Evolutionary conservation across 2,888 invertebrate species (phyloP).

Genomic region (Lasius platythorax): DNA sequence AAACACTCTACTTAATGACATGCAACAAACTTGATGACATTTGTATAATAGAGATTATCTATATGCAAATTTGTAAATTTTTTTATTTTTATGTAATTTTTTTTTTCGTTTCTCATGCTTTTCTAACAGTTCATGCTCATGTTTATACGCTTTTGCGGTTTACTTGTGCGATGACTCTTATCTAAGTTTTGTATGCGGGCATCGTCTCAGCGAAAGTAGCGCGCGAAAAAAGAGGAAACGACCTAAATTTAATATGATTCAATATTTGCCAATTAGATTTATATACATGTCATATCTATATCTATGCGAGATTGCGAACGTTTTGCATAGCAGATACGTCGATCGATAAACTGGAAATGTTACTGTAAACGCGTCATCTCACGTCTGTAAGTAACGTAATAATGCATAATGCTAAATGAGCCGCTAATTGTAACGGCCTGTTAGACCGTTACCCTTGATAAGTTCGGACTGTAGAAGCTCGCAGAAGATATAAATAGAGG

Average conservation of each 20-base stretch:
- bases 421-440: constrained; percentile 27
- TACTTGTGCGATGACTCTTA: neutral
- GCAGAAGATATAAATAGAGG: neutral
- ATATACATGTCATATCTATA: neutral
- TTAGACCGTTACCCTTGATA: neutral
- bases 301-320: neutral
- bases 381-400: constrained; percentile 3
- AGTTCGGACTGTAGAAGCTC: neutral
- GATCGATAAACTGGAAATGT: constrained; percentile 39
- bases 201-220: neutral
- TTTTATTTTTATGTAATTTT: neutral
- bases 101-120: neutral
- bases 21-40: neutral
- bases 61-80: too few relatives aligned
- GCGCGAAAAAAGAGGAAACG: neutral
- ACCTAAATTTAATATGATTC: neutral
- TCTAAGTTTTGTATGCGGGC: constrained; percentile 37
- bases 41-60: neutral
- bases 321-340: constrained; percentile 57
- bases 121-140: neutral
- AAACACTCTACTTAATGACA: neutral
- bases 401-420: constrained; percentile 1
- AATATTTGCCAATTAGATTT: neutral
- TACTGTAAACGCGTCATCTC: constrained; percentile 73
- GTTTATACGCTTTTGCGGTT: neutral